Base-by-base conservation (phyloP, 23 tunicate genomes). In the Trididemnum nubilum region DNA sequence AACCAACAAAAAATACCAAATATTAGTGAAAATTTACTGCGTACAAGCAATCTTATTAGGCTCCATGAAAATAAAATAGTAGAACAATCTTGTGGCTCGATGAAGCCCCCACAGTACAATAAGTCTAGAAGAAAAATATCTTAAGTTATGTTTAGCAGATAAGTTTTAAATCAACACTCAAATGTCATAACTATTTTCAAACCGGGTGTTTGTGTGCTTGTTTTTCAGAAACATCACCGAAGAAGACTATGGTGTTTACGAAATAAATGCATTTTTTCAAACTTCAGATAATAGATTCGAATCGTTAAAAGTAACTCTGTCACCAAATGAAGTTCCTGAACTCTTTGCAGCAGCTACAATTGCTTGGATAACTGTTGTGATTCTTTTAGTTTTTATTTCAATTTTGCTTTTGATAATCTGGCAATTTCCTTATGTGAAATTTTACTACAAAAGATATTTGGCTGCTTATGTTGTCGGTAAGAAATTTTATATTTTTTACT, bases 381-480 rank as follows among this genome's bases (percentile, higher is more conserved):
- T 44, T 44, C 54, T 44, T 7, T 44, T 44, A 9, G 15, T 15
- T 44, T 44, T 44, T 15, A 44, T 44, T 15, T 9, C 15, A 9
- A 44, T 44, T 7, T 44, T 15, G 15, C 15, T 44, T 9, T 12
- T 61, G 18, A 21, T 61, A 22, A 12, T 61, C 67, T 61, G n/a
- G 18, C 22, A 61, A 15, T 21, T 22, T 4, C 29, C n/a, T 4
- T 61, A 61, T 26, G 29, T 61, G 5, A 61, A 61, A 61, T 23
- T 61, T 15, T 61, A 61, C 26, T 61, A 61, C 67, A 61, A 61
- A 24, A 22, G 67, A 61, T 61, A n/a, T 5, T 61, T 61, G 26
- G 67, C 67, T 12, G 67, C 67, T 21, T 15, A 12, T 24, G n/a
- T 22, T 12, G n/a, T 4, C 26, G 26, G 67, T 61, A 24, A 21